Evolutionary conservation across 2,113 vertebrate genomes (phyloP), one percentile per base, ranked within the genome.

Genomic region (Coturnix japonica): DNA sequence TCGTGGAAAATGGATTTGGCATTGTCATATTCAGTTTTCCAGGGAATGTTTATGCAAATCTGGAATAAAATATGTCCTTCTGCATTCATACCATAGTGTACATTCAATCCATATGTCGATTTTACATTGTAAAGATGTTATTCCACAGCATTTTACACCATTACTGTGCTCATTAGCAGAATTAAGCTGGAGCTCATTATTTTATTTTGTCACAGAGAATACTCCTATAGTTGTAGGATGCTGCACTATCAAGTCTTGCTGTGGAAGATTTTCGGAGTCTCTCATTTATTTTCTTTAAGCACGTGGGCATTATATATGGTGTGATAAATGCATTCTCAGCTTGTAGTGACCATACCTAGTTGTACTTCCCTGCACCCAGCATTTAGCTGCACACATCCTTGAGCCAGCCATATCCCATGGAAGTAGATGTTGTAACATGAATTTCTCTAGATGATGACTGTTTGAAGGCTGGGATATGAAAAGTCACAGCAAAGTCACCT

Each of bases 401-500:
- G 61, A 64, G 60, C 65, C 82, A 85, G 16, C 16, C 30, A 11
- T 70, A 21, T 23, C 6, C 21, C 14, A 9, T 26, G 54, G 70
- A 73, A 80, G 66, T 59, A 28, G 61, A 28, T 31, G 54, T 33
- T 80, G 22, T 43, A 95, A 74, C 60, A 21, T 0, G 0, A 39
- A 60, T 64, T 70, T 82, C 56, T 82, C 20, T 39, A 54, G 13
- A 37, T 84, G 35, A 44, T 70, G 47, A 7, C 60, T 78, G 23
- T 91, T 86, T 84, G 64, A 49, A 90, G 60, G 28, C 25, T 80
- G 66, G 35, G 44, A 87, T 87, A 74, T 53, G 21, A 80, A 77
- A 93, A 92, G 41, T 63, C 81, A 30, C 49, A 73, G 44, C 47
- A 84, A 89, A 93, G 66, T 72, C 84, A 87, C 64, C 75, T 89